These are phyloP conservation scores for Patella caerulea DNA, from an alignment of 2,888 invertebrate genomes.

Conservation along the genomic window DNA sequence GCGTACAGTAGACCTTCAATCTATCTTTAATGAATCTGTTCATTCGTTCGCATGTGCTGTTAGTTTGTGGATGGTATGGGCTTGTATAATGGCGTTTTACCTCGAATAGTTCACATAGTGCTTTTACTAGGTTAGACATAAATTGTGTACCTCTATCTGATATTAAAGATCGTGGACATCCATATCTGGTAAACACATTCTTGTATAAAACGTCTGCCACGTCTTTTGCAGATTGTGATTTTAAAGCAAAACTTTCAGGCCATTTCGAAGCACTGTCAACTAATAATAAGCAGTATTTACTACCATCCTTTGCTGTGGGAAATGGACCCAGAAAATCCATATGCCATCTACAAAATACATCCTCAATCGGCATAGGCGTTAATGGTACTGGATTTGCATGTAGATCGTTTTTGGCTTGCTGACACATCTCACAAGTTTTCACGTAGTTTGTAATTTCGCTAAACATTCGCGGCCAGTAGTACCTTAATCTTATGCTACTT, in stretches of 20 bases:
- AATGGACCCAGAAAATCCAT: too few relatives aligned
- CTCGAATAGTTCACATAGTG: conserved; percentile 17
- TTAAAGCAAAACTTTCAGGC: conserved; percentile 23
- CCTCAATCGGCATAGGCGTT: too few relatives aligned
- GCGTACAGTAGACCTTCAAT: conserved; percentile 7
- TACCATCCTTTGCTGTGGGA: too few relatives aligned
- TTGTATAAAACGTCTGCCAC: conserved; percentile 17
- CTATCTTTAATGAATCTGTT: conserved; percentile 17
- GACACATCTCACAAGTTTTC: too few relatives aligned
- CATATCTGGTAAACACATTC: conserved; percentile 29
- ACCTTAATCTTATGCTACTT: conserved; percentile 23
- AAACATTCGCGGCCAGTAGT: conserved; percentile 31
- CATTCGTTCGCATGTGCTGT: conserved; percentile 19
- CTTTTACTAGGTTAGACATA: conserved; percentile 25
- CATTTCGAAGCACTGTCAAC: conserved; percentile 7
- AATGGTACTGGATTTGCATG: too few relatives aligned
- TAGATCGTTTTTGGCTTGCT: too few relatives aligned
- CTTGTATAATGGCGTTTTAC: conserved; percentile 11
- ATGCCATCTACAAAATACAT: too few relatives aligned
- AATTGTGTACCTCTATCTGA: conserved; percentile 37
- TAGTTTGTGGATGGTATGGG: conserved; percentile 18
- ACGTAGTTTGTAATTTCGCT: conserved; percentile 26
- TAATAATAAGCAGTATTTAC: too few relatives aligned
- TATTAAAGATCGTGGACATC: conserved; percentile 23
- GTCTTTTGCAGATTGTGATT: conserved; percentile 16